Base-by-base conservation (phyloP, 2,797 vertebrate genomes). In the Gadopsis marmoratus region DNA sequence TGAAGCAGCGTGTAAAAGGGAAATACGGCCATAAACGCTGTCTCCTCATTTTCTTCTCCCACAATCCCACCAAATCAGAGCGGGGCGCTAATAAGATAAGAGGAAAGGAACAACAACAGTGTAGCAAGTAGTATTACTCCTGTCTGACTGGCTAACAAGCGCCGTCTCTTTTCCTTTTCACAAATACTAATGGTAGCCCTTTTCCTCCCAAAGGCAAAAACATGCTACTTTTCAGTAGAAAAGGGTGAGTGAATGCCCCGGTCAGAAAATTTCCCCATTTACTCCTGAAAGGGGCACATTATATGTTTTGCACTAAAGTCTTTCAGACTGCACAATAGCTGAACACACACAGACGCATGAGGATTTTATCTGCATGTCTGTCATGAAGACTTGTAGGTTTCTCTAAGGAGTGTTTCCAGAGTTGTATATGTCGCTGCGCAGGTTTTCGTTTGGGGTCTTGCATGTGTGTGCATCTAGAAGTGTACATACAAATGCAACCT, bases 81-180 rank as follows among this genome's bases (percentile, higher is more conserved):
- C 9, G 8, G 56, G 48, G 67, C 69, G 19, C 82, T 92, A 93
- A 93, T 89, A 87, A 88, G 91, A 92, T 93, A 92, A 92, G 90
- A 93, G 87, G 87, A 79, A 64, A 70, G 82, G 88, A 89, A 87
- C 84, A 91, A 87, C 86, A 88, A 71, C 72, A 82, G 62, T 65
- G 85, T 45, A 67, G 86, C 71, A 84, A 78, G 83, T 77, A 81
- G 86, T 87, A 92, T 91, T 89, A 89, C 73, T 37, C 79, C 66
- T 60, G 79, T 86, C 87, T 86, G 85, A 86, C 76, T 78, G 75
- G 74, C 82, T 89, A 91, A 92, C 85, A 89, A 91, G 91, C 76
- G 14, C 72, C 72, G 84, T 89, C 76, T 88, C 79, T 77, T 83
- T 84, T 73, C 59, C 76, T 87, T 90, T 88, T 86, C 84, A 89